phyloP scores from a whole-genome alignment of 64 coral and sea anemone genomes.

The Trachythela sp. region DNA sequence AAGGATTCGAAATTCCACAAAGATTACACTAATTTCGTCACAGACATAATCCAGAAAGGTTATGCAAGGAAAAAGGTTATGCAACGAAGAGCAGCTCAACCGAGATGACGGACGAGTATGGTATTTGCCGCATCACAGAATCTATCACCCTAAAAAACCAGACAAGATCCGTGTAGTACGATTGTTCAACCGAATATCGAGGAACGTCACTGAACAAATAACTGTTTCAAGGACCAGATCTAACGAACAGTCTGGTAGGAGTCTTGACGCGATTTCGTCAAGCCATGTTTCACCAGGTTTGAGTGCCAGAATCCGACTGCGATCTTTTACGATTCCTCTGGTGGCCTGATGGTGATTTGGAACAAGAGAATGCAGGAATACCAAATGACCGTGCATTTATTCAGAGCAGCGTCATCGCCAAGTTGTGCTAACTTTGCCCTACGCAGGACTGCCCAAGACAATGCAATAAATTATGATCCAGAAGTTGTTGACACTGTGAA shows the following conservation, averaged over 20 bases:
- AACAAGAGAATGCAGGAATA: background rate
- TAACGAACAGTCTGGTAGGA: background rate
- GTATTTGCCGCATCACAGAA: constrained; percentile 55
- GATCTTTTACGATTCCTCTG: background rate
- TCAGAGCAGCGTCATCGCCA: background rate
- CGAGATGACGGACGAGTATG: constrained; percentile 37
- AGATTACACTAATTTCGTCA: constrained; percentile 24
- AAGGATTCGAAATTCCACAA: background rate
- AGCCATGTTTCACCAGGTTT: background rate
- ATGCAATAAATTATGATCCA: background rate
- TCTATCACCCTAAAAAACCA: constrained; percentile 47
- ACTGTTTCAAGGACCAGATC: background rate
- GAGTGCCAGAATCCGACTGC: background rate
- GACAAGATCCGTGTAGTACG: constrained; percentile 42
- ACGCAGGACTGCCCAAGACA: background rate
- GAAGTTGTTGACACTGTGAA: background rate
- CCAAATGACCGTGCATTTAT: background rate
- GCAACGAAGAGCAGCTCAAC: constrained; percentile 32
- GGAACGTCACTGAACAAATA: constrained; percentile 39
- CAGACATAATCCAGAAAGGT: constrained; percentile 35
- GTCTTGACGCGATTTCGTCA: background rate
- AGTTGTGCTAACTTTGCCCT: background rate
- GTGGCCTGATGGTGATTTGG: background rate
- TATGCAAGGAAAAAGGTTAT: constrained; percentile 39
- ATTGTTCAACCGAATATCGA: constrained; percentile 43